Conservation (phyloP, 1,140 invertebrate genomes). For the Bilobella aurantiaca region DNA sequence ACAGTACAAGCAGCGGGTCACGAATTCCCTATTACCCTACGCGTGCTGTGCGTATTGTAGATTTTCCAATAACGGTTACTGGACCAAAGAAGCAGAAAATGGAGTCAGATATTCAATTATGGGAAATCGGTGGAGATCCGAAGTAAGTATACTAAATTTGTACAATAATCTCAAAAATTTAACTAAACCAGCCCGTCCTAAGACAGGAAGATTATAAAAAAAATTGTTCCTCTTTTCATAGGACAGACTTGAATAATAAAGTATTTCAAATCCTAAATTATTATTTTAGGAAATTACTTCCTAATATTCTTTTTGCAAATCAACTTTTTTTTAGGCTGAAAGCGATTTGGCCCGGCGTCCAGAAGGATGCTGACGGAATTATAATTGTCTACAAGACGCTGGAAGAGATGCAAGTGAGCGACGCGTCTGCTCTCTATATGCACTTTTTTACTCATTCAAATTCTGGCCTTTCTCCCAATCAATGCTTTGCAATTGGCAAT, state of each 20-base stretch:
- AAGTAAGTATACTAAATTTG: too few relatives aligned
- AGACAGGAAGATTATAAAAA: too few relatives aligned
- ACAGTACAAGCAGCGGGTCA: constrained; percentile 10
- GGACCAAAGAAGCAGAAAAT: constrained; percentile 23
- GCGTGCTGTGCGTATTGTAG: constrained; percentile 28
- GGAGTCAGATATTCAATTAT: constrained; percentile 29
- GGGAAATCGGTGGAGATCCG: constrained; percentile 34
- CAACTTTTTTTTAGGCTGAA: constrained; percentile 16
- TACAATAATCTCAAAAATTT: too few relatives aligned
- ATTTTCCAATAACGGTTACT: constrained; percentile 19
- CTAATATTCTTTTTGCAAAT: too few relatives aligned
- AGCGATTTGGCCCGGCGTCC: constrained; percentile 29
- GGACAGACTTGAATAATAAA: too few relatives aligned
- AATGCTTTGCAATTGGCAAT: constrained; percentile 29
- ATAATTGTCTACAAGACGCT: constrained; percentile 29
- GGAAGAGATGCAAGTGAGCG: constrained; percentile 25
- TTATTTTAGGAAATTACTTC: too few relatives aligned
- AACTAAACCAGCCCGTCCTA: not conserved
- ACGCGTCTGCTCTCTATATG: constrained; percentile 27
- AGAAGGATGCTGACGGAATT: constrained; percentile 30
- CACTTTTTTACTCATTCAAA: constrained; percentile 30
- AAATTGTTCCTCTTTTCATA: too few relatives aligned
- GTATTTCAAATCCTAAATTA: too few relatives aligned
- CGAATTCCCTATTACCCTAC: constrained; percentile 25
- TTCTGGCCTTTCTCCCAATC: constrained; percentile 17